These are phyloP conservation scores for Adrianichthys oophorus DNA, from an alignment of 2,797 vertebrate species.

Conservation along the genomic window DNA sequence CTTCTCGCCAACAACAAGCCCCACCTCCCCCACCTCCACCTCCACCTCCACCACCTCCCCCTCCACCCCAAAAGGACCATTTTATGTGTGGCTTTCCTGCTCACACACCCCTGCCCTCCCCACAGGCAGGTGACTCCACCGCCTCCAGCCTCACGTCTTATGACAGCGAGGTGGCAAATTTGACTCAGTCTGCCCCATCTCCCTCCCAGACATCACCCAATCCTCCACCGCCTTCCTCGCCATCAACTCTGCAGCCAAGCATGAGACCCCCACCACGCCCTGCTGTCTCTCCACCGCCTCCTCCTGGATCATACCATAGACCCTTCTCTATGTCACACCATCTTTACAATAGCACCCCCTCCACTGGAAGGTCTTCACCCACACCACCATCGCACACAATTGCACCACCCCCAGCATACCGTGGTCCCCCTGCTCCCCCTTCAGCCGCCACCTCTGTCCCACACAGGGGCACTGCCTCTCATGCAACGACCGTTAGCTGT, in stretches of 20 bases:
- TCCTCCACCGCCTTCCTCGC: slow-evolving; percentile 63
- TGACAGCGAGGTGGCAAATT: slow-evolving; percentile 92
- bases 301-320: slow-evolving; percentile 75
- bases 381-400: slow-evolving; percentile 72
- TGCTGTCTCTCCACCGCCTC: slow-evolving; percentile 78
- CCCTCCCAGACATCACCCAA: slow-evolving; percentile 77
- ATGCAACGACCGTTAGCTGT: slow-evolving; percentile 61
- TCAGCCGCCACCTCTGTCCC: slow-evolving; percentile 47
- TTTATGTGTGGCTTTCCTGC: slow-evolving; percentile 64
- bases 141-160: slow-evolving; percentile 92
- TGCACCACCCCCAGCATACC: slow-evolving; percentile 71
- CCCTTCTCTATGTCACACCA: slow-evolving; percentile 77
- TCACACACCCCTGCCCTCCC: slow-evolving; percentile 74
- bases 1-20: slow-evolving; percentile 59
- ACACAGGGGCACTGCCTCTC: slow-evolving; percentile 54
- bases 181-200: slow-evolving; percentile 84
- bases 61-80: slow-evolving; percentile 71
- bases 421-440: slow-evolving; percentile 49
- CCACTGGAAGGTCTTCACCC: slow-evolving; percentile 77
- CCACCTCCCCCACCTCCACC: slow-evolving; percentile 65
- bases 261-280: slow-evolving; percentile 72
- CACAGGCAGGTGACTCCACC: slow-evolving; percentile 87
- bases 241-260: slow-evolving; percentile 68
- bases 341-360: slow-evolving; percentile 77
- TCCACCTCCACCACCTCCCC: slow-evolving; percentile 70